A percentile compares a stretch with the other conserved stretches of the same genome.
Evolutionary conservation across 2,888 invertebrate species (phyloP).

Genomic region (Cylindroiulus punctatus): DNA sequence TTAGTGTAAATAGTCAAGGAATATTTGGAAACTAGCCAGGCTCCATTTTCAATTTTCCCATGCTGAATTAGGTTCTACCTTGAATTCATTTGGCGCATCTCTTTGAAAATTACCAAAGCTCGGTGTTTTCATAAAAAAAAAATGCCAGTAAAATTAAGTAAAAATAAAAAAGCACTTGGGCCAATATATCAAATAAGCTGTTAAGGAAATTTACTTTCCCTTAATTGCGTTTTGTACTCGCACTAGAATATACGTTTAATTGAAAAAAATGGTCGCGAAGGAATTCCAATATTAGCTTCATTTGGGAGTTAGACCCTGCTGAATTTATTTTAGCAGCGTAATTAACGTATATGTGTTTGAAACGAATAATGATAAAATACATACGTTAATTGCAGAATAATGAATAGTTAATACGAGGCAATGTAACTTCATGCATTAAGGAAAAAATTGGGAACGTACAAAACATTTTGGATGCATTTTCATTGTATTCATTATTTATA

Average conservation of each 20-base stretch:
- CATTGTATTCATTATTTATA: neutral
- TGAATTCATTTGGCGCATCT: conserved; percentile 20
- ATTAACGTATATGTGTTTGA: conserved; percentile 31
- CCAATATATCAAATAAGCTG: conserved; percentile 31
- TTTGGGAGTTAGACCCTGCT: conserved; percentile 27
- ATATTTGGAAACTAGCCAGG: neutral
- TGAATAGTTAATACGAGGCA: conserved; percentile 8
- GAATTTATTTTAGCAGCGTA: conserved; percentile 31
- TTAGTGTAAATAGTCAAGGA: no score
- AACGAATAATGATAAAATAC: conserved; percentile 42
- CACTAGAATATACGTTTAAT: neutral
- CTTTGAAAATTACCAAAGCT: neutral
- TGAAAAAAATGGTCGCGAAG: conserved; percentile 24
- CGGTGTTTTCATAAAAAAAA: conserved; percentile 20
- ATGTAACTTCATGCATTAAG: neutral
- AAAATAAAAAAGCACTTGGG: neutral
- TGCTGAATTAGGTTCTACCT: neutral
- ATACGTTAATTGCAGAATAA: conserved; percentile 31
- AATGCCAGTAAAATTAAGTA: conserved; percentile 38
- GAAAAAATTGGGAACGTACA: neutral
- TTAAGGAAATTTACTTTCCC: conserved; percentile 43
- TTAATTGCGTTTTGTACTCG: conserved; percentile 28
- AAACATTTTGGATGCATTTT: neutral
- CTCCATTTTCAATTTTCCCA: neutral
- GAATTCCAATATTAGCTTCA: conserved; percentile 47